These are phyloP conservation scores for Seison nebaliae DNA, from an alignment of 1,140 invertebrate species.

Conservation along the genomic window DNA sequence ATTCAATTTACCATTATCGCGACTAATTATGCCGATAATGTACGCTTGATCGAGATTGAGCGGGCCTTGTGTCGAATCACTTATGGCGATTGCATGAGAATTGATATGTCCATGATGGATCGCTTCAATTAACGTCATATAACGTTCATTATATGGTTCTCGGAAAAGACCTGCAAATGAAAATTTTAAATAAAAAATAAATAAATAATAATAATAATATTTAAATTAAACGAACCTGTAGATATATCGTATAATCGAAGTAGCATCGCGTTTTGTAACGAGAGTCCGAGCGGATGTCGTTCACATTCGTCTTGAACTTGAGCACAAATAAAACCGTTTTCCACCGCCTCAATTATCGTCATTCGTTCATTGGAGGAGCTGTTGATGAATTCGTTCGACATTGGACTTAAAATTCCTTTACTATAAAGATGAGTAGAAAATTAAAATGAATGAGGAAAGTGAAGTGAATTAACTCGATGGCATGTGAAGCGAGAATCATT, in stretches of 20 bases:
- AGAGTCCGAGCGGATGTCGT: slow-evolving; percentile 7
- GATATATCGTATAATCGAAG: slow-evolving; percentile 6
- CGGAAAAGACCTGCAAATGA: too few relatives aligned
- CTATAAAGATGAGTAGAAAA: too few relatives aligned
- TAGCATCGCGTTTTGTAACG: slow-evolving; percentile 10
- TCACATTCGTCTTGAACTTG: slow-evolving; percentile 3
- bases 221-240: slow-evolving; percentile 9
- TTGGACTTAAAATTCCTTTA: too few relatives aligned
- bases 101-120: slow-evolving; percentile 11
- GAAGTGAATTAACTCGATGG: too few relatives aligned
- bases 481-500: slow-evolving; percentile 5
- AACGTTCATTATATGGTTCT: slow-evolving; percentile 3
- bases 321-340: slow-evolving; percentile 6
- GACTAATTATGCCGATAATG: slow-evolving; percentile 2
- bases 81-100: slow-evolving; percentile 3
- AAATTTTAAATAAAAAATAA: too few relatives aligned
- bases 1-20: slow-evolving; percentile 3
- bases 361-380: neutral
- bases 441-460: too few relatives aligned
- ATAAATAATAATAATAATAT: too few relatives aligned
- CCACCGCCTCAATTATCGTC: slow-evolving; percentile 5
- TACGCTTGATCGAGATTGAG: slow-evolving; percentile 8
- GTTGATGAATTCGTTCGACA: too few relatives aligned
- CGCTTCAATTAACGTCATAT: slow-evolving; percentile 10
- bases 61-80: slow-evolving; percentile 1